Percentiles rank a stretch among this genome's conserved stretches.
phyloP scores from a whole-genome alignment of 2,113 vertebrate genomes.

The Phycodurus eques region DNA sequence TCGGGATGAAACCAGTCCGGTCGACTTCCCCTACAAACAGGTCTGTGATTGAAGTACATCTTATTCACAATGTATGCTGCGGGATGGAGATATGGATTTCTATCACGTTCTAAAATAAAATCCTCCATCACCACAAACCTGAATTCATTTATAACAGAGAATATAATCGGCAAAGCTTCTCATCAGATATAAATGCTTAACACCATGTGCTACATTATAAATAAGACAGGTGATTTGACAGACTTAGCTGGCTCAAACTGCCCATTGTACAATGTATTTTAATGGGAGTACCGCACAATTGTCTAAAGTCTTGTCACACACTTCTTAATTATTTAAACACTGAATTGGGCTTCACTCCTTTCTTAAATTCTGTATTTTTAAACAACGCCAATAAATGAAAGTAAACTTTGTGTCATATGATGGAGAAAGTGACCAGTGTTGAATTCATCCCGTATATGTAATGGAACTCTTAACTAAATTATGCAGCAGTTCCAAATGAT shows the following conservation, averaged over 20 bases:
- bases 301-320: no score
- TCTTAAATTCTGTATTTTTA: not conserved
- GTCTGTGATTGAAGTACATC: constrained; percentile 16
- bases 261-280: not conserved
- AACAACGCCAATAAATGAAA: not conserved
- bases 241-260: not conserved
- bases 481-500: constrained; percentile 4
- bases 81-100: not conserved
- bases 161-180: not conserved
- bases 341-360: not conserved
- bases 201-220: not conserved
- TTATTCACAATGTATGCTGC: not conserved
- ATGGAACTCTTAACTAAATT: not conserved
- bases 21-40: constrained; percentile 25
- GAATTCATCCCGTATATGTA: not conserved
- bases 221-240: not conserved
- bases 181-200: not conserved
- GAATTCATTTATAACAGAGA: not conserved
- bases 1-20: constrained; percentile 35
- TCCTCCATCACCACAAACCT: not conserved
- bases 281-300: not conserved
- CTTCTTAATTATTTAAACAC: not conserved
- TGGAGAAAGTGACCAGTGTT: not conserved
- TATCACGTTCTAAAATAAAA: not conserved
- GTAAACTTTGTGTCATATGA: not conserved